Evolutionary conservation across 1,140 invertebrate species (phyloP).

Genomic region (Teleogryllus occipitalis): DNA sequence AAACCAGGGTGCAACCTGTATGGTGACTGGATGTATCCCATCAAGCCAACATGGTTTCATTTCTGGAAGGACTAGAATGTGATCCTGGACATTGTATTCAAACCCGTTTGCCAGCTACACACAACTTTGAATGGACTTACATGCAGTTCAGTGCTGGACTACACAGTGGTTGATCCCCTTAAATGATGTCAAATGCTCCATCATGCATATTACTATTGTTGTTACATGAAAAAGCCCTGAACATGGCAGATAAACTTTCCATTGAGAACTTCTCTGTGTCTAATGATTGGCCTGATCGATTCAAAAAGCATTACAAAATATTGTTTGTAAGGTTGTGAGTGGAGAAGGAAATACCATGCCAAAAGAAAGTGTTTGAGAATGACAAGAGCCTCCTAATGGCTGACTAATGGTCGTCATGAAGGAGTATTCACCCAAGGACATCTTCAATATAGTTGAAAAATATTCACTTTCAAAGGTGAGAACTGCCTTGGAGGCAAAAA

Average conservation of each 20-base stretch:
- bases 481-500: slow-evolving; percentile 35
- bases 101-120: no score
- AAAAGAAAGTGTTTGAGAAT: no score
- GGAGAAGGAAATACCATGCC: slow-evolving; percentile 8
- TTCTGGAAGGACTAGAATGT: no score
- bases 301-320: not conserved
- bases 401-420: not conserved
- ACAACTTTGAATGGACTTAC: no score
- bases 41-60: no score
- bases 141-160: no score
- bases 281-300: not conserved
- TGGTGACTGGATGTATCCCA: no score
- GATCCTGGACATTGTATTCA: no score
- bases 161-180: no score
- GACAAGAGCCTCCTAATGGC: not conserved
- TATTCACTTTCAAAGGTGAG: slow-evolving; percentile 27
- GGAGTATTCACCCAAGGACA: slow-evolving; percentile 29
- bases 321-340: not conserved
- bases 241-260: not conserved
- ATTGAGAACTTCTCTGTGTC: not conserved
- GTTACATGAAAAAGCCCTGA: slow-evolving; percentile 3
- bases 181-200: no score
- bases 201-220: no score
- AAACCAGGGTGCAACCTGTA: no score
- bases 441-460: slow-evolving; percentile 41